Conservation (phyloP, 2,113 vertebrate species). For the Diphyllodes magnificus region DNA sequence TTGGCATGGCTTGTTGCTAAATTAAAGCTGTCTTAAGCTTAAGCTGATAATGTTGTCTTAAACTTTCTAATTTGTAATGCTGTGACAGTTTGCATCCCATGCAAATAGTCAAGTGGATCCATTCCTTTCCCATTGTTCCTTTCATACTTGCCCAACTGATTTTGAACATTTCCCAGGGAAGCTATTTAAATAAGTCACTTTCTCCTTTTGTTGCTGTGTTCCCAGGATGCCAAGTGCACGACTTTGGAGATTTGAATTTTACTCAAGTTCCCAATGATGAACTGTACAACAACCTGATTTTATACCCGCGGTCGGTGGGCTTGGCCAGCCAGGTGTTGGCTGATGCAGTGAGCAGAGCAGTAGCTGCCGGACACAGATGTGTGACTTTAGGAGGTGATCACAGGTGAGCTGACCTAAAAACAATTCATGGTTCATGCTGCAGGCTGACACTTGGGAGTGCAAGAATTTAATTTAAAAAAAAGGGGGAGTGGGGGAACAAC, state of each 20-base stretch:
- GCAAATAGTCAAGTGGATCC: background rate
- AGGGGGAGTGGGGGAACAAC: background rate
- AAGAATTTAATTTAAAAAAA: background rate
- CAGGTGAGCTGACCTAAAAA: conserved; percentile 76
- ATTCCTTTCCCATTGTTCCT: rapidly evolving
- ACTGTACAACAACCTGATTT: conserved; percentile 83
- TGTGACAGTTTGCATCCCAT: background rate
- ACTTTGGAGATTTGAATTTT: conserved; percentile 91
- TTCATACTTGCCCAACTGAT: background rate
- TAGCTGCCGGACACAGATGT: conserved; percentile 85
- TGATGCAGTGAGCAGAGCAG: conserved; percentile 80
- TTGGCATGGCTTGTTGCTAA: background rate
- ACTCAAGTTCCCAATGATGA: conserved; percentile 86
- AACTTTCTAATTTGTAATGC: background rate
- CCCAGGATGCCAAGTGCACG: conserved; percentile 86
- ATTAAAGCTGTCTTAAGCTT: background rate
- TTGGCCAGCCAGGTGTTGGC: conserved; percentile 84
- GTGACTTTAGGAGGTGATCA: conserved; percentile 94
- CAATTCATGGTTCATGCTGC: background rate
- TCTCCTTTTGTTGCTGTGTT: conserved; percentile 5
- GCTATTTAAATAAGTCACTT: background rate
- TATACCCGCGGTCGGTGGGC: conserved; percentile 89
- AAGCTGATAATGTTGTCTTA: background rate
- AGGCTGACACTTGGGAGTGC: background rate
- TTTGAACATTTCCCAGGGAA: background rate